Base-by-base conservation (phyloP, 2,797 vertebrate genomes). In the Sciurus vulgaris region DNA sequence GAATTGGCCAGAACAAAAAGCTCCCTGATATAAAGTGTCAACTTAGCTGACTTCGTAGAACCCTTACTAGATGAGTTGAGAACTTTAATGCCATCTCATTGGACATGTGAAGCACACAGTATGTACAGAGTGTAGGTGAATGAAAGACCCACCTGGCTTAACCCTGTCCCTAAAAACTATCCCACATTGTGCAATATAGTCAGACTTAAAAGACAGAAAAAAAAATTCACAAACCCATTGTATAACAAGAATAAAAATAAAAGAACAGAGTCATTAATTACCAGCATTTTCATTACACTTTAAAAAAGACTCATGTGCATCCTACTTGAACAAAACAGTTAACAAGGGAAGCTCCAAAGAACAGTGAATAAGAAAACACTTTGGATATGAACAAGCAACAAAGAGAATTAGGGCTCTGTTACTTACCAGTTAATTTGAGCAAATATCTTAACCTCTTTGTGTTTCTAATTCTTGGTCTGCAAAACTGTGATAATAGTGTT, bases 1-100 rank as follows among this genome's bases (percentile, higher is more conserved):
- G 94, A 97, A 78, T 30, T 91, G 74, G 87, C 81, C 96, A 96
- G 94, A 95, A 94, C 85, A 95, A 89, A 96, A 84, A 44, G 81
- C 89, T 94, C 61, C 63, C 86, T 96, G 87, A 91, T 76, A 84
- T 78, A 61, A 93, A 96, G 70, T 93, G 61, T 79, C 86, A 86
- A 24, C 73, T 89, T 91, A 41, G 86, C 73, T 89, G 63, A 54
- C 79, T 91, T 96, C 83, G 59, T 47, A 59, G 83, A 89, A 88
- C 22, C 84, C 78, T 70, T 69, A 67, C 47, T 93, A 72, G n/a
- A 82, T 28, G 44, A 94, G 12, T 20, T 92, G 78, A 81, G 70
- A 91, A 76, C 35, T 88, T 18, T 54, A 30, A 15, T 65, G 81
- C 14, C 69, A 81, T 41, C 10, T 84, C 28, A 35, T 3, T 49